Evolutionary conservation across 2,797 vertebrate species (phyloP).

Genomic region (Spondyliosoma cantharus): DNA sequence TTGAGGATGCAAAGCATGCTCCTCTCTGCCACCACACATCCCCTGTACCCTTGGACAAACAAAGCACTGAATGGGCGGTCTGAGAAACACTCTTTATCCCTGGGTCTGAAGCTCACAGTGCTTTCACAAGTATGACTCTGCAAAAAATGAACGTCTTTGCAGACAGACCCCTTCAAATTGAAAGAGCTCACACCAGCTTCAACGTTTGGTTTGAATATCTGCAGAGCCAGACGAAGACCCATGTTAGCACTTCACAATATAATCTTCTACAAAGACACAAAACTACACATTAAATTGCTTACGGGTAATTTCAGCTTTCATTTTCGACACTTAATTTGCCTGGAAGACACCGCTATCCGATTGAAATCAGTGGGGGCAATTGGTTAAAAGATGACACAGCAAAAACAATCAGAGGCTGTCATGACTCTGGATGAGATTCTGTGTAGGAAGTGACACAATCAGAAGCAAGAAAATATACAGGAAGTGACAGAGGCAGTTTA

Average conservation of each 20-base stretch:
- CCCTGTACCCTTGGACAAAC: constrained; percentile 39
- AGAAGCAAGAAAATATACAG: constrained; percentile 23
- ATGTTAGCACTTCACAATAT: background rate
- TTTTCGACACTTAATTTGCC: constrained; percentile 1
- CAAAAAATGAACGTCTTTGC: constrained; percentile 61
- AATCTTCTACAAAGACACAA: background rate
- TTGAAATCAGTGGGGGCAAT: background rate
- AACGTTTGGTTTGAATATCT: constrained; percentile 13
- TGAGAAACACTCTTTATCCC: constrained; percentile 41
- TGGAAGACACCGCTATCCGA: background rate
- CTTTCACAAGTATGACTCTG: constrained; percentile 67
- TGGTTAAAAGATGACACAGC: constrained; percentile 15
- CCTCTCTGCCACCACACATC: constrained; percentile 15
- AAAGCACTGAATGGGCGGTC: constrained; percentile 44
- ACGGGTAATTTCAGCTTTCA: background rate
- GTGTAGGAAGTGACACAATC: constrained; percentile 10
- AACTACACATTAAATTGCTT: background rate
- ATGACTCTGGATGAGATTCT: background rate
- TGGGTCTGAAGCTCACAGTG: constrained; percentile 36
- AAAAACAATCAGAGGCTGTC: constrained; percentile 12
- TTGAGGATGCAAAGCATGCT: constrained; percentile 47
- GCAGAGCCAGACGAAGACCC: background rate
- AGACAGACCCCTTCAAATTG: constrained; percentile 57
- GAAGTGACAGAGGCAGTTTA: constrained; percentile 17
- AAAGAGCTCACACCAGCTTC: constrained; percentile 26